Evolutionary conservation across 2,888 invertebrate species (phyloP), one percentile per base, ranked within the genome.

Genomic region (Siphlonurus alternatus): DNA sequence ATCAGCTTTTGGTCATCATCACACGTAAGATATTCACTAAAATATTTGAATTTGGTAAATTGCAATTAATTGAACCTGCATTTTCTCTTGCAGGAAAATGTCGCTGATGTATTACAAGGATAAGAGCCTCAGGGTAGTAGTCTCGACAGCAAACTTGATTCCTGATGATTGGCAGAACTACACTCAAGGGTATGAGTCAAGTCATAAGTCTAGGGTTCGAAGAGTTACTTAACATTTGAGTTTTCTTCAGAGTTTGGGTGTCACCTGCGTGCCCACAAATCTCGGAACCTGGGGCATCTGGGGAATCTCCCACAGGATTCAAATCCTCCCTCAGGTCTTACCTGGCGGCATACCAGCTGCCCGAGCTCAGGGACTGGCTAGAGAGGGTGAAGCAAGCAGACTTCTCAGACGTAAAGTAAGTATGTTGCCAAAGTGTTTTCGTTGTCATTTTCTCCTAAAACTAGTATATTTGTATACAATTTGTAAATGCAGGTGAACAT

Each of bases 111-210:
- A 85, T 61, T 95, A 95, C 71, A 86, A 82, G 66, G 87, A 93
- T 70, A 82, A 85, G 0, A 89, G 91, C 0, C 76, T 96, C 63
- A 79, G 95, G 15, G 84, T 97, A 3, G 86, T 94, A 0, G 83
- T 97, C 38, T 91, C 90, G 0, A 96, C 96, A 0, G 93, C 96
- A 0, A 98, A 98, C 78, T 78, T 97, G 2, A 89, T 95, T 69
- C 80, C 85, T 23, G 87, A 88, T 67, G 97, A 98, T 75, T 98
- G 97, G 97, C 85, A 89, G 71, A 89, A 95, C 74, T 85, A 94
- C 70, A 93, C 94, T 0, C 96, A 98, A 76, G 94, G 94, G 83
- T 89, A 74, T 74, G 73, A 70, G 23, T 53, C 56, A 20, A 64
- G 25, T 53, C 22, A 20, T 15, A 62, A 19, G 18, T 18, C 1